phyloP scores from a whole-genome alignment of 1,140 invertebrate genomes.

The Triops cancriformis region DNA sequence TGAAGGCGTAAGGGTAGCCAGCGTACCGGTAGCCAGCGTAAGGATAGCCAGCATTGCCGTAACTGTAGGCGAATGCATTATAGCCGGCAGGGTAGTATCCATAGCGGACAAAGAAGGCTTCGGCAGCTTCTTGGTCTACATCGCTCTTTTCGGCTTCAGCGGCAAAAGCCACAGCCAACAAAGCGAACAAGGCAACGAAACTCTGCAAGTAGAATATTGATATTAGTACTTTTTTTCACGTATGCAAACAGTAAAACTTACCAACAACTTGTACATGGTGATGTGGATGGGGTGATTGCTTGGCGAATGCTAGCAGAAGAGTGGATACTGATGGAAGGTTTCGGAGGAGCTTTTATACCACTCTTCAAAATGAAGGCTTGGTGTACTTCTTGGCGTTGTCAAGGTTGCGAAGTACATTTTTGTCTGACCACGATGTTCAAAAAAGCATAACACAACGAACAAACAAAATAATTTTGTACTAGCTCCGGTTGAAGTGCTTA shows the following conservation, averaged over 20 bases:
- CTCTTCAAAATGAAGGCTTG: background rate
- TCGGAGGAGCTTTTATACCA: background rate
- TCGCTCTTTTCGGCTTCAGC: background rate
- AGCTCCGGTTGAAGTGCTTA: too few species aligned
- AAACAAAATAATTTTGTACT: too few species aligned
- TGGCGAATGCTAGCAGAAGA: background rate
- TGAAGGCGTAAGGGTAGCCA: background rate
- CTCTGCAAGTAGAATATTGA: background rate
- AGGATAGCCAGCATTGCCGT: background rate
- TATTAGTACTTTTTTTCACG: background rate
- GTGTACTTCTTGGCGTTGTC: background rate
- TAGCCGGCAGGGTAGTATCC: background rate
- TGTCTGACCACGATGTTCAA: too few species aligned
- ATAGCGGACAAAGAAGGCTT: background rate
- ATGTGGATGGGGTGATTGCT: background rate
- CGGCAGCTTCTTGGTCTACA: background rate
- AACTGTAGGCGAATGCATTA: background rate
- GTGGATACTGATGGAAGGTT: background rate
- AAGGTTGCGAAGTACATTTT: background rate
- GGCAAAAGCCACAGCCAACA: conserved; percentile 2
- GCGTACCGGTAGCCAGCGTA: too few species aligned
- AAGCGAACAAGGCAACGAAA: background rate
- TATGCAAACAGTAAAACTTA: background rate
- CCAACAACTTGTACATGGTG: conserved; percentile 13
- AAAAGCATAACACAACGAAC: too few species aligned